These are phyloP conservation scores for Anastrepha obliqua DNA, from an alignment of 1,140 invertebrate genomes.

Conservation along the genomic window DNA sequence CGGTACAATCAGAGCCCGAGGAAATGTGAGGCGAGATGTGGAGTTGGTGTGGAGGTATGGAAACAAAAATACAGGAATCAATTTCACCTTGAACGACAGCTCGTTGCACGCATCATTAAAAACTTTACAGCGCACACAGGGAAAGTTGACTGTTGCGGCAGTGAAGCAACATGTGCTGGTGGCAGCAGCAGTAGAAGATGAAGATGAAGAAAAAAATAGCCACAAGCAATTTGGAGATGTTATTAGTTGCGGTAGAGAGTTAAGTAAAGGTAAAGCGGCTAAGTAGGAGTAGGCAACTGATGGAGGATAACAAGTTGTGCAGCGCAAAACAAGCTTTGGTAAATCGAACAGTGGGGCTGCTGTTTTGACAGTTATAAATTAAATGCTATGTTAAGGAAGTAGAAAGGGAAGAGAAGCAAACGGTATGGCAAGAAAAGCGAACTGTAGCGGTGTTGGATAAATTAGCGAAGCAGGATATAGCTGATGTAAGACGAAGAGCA, in stretches of 20 bases:
- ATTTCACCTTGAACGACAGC: conserved; percentile 11
- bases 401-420: background rate
- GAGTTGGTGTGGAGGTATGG: background rate
- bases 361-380: conserved; percentile 17
- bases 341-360: background rate
- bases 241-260: background rate
- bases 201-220: background rate
- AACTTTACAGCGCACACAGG: background rate
- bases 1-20: too few relatives aligned
- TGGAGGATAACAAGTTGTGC: background rate
- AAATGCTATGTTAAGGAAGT: background rate
- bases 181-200: background rate
- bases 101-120: conserved; percentile 1
- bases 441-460: too few relatives aligned
- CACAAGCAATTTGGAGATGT: background rate
- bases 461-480: too few relatives aligned
- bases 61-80: background rate
- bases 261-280: too few relatives aligned
- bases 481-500: too few relatives aligned
- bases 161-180: background rate
- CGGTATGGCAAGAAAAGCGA: background rate
- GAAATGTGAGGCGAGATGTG: too few relatives aligned
- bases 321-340: background rate
- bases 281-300: background rate
- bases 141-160: background rate